These are phyloP conservation scores for Syngnathus rostellatus DNA, from an alignment of 2,797 vertebrate species.

Conservation along the genomic window DNA sequence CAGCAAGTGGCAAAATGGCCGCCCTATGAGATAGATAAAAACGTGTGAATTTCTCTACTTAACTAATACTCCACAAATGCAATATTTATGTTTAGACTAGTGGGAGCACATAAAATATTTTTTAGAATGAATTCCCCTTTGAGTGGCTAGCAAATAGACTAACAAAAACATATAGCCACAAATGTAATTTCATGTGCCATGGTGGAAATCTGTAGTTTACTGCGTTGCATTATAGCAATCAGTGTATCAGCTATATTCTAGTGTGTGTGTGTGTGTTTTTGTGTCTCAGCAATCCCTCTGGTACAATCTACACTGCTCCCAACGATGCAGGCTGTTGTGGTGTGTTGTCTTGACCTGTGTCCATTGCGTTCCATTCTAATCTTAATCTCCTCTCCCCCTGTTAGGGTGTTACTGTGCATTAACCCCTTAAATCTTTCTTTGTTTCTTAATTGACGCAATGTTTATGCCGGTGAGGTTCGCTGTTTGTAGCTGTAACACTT, in stretches of 20 bases:
- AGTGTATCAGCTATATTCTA: neutral
- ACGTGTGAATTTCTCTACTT: no score
- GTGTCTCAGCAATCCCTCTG: constrained; percentile 21
- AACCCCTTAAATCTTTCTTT: constrained; percentile 23
- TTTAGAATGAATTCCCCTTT: no score
- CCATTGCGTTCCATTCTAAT: constrained; percentile 38
- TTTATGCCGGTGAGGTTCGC: constrained; percentile 8
- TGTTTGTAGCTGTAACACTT: constrained; percentile 14
- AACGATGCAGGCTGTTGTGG: constrained; percentile 34
- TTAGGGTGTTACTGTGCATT: constrained; percentile 18
- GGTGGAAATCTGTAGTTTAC: neutral
- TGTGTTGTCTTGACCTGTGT: constrained; percentile 41
- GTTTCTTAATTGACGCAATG: constrained; percentile 16
- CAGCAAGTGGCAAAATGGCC: no score
- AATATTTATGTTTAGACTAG: no score
- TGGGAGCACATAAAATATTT: no score
- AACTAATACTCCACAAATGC: no score
- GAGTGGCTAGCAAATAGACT: no score
- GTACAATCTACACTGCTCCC: constrained; percentile 13
- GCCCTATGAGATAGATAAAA: no score
- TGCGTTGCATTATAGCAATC: neutral
- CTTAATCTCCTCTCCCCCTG: constrained; percentile 27
- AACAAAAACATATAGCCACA: no score
- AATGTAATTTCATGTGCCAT: no score
- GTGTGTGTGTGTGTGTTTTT: constrained; percentile 7